Conservation (phyloP, 2,888 invertebrate species). For the Drosophila subquinaria region DNA sequence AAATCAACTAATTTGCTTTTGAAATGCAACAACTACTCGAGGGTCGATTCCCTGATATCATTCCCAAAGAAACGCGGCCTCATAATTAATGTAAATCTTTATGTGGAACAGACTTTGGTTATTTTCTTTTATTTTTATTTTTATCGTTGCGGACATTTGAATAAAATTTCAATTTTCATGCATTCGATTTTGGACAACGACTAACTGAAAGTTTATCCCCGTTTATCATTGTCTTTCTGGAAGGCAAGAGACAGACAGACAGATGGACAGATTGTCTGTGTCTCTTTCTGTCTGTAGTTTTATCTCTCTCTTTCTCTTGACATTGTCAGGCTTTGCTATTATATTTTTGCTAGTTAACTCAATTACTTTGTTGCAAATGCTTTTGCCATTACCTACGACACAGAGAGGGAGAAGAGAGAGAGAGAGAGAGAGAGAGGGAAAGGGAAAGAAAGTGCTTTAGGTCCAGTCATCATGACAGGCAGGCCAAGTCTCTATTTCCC, state of each 20-base stretch:
- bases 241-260: neutral
- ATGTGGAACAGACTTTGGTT: slow-evolving; percentile 34
- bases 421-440: neutral
- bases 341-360: slow-evolving; percentile 64
- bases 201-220: slow-evolving; percentile 44
- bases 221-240: slow-evolving; percentile 28
- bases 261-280: neutral
- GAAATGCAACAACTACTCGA: slow-evolving; percentile 46
- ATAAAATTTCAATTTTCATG: slow-evolving; percentile 75
- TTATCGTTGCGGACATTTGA: slow-evolving; percentile 58
- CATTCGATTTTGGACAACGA: slow-evolving; percentile 38
- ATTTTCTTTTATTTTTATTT: slow-evolving; percentile 38
- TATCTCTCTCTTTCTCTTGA: neutral
- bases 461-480: slow-evolving; percentile 56
- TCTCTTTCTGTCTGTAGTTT: neutral
- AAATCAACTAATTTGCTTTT: slow-evolving; percentile 73
- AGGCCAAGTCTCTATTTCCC: slow-evolving; percentile 52
- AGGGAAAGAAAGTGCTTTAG: slow-evolving; percentile 9
- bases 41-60: slow-evolving; percentile 1
- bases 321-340: slow-evolving; percentile 45
- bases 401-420: neutral
- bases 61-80: slow-evolving; percentile 23
- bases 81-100: slow-evolving; percentile 76
- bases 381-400: slow-evolving; percentile 54
- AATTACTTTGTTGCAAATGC: slow-evolving; percentile 65